These are phyloP conservation scores for Ophion obscuratus DNA, from an alignment of 2,888 invertebrate species.

Conservation along the genomic window DNA sequence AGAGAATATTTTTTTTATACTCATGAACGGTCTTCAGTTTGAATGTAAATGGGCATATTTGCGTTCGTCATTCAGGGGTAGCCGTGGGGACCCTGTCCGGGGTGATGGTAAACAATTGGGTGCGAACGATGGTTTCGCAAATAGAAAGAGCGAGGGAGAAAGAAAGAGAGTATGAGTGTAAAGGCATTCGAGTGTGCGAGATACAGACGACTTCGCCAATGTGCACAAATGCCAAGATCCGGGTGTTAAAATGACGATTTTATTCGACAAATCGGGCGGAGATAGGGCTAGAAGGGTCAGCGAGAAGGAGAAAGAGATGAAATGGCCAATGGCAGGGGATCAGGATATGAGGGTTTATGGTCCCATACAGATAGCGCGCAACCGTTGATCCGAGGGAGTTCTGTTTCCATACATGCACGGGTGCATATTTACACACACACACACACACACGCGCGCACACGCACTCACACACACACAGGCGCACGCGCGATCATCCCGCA, in stretches of 20 bases:
- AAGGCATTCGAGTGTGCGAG: constrained; percentile 40
- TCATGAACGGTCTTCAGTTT: constrained; percentile 40
- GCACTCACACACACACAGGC: neutral
- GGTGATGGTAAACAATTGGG: constrained; percentile 67
- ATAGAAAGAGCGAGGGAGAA: constrained; percentile 32
- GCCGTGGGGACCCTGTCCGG: constrained; percentile 62
- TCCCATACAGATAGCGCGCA: constrained; percentile 41
- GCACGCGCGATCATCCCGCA: neutral
- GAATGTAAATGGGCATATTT: constrained; percentile 65
- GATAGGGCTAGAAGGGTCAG: constrained; percentile 44
- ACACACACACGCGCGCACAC: constrained; percentile 10
- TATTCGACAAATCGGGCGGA: constrained; percentile 64
- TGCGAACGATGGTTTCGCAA: constrained; percentile 62
- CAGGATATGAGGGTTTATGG: constrained; percentile 33
- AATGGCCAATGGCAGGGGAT: constrained; percentile 27
- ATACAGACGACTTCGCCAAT: constrained; percentile 44
- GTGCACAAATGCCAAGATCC: constrained; percentile 65
- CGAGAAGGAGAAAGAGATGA: neutral
- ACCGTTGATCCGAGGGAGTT: constrained; percentile 46
- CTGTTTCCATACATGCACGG: constrained; percentile 7
- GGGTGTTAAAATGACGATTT: constrained; percentile 68
- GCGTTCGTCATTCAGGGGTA: constrained; percentile 59
- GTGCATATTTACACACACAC: constrained; percentile 1
- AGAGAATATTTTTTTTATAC: constrained; percentile 28
- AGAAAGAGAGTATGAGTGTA: constrained; percentile 11